These are phyloP conservation scores for Montifringilla adamsi DNA, from an alignment of 2,113 vertebrate species.

Conservation along the genomic window DNA sequence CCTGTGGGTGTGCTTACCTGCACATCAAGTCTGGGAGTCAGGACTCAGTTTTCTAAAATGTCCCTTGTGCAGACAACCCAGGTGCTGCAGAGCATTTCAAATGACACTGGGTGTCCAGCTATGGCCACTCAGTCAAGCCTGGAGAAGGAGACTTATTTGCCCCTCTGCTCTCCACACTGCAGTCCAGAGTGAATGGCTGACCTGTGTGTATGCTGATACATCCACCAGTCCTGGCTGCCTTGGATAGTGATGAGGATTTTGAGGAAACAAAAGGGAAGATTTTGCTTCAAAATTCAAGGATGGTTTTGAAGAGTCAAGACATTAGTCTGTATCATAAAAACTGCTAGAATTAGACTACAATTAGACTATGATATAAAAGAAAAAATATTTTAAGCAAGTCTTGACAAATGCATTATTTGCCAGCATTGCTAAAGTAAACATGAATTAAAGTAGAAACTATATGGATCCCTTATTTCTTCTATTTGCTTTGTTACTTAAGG, in stretches of 20 bases:
- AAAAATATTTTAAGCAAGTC: not conserved
- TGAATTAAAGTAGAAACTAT: not conserved
- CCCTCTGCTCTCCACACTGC: not conserved
- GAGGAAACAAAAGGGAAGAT: not conserved
- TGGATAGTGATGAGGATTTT: not conserved
- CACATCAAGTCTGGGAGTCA: not conserved
- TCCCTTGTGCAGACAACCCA: not conserved
- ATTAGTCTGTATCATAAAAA: not conserved
- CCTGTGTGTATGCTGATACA: too few species aligned
- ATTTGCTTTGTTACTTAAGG: not conserved
- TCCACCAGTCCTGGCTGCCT: not conserved
- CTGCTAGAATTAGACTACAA: not conserved
- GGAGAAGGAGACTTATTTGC: not conserved
- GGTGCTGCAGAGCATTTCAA: not conserved
- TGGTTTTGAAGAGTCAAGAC: not conserved
- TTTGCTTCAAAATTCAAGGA: not conserved
- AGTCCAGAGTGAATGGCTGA: not conserved
- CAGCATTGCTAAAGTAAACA: not conserved
- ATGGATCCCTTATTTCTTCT: not conserved
- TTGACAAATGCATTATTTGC: not conserved
- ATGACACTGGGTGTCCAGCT: not conserved
- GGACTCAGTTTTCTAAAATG: not conserved
- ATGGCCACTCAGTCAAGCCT: not conserved
- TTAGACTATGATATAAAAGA: not conserved
- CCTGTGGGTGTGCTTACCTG: not conserved